phyloP scores from a whole-genome alignment of 2,797 vertebrate genomes.

The Selene dorsalis region DNA sequence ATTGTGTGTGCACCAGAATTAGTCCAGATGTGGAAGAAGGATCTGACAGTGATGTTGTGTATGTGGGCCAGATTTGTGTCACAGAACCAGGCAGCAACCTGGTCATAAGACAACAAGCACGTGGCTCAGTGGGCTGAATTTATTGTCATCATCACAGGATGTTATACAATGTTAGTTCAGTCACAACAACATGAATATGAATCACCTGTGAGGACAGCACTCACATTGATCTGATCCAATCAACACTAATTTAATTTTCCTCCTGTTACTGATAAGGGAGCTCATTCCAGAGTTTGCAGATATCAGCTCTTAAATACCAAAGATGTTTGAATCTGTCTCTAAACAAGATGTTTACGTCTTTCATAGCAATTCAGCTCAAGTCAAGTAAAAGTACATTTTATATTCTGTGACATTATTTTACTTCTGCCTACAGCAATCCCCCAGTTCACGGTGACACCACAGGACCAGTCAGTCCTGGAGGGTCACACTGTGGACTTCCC shows the following conservation, averaged over 20 bases:
- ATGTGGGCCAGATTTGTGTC: background rate
- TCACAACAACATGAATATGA: background rate
- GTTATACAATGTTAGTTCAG: background rate
- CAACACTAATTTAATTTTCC: background rate
- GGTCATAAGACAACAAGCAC: background rate
- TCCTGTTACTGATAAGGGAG: background rate
- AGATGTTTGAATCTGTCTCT: background rate
- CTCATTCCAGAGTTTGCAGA: background rate
- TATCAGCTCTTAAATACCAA: background rate
- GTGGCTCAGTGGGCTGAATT: background rate
- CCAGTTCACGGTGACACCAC: constrained; percentile 92
- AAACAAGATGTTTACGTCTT: background rate
- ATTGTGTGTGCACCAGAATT: background rate
- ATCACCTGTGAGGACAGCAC: background rate
- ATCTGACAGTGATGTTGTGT: no score
- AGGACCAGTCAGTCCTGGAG: constrained; percentile 92
- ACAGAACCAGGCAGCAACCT: background rate
- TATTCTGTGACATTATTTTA: no score
- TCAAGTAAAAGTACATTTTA: no score
- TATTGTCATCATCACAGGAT: background rate
- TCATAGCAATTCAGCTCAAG: background rate
- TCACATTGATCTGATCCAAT: background rate
- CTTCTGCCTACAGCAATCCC: constrained; percentile 86
- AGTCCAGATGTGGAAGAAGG: background rate
- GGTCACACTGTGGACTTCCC: constrained; percentile 95